Evolutionary conservation across 2,888 invertebrate genomes (phyloP), one percentile per base, ranked within the genome.

Genomic region (Ectropis crepuscularia): DNA sequence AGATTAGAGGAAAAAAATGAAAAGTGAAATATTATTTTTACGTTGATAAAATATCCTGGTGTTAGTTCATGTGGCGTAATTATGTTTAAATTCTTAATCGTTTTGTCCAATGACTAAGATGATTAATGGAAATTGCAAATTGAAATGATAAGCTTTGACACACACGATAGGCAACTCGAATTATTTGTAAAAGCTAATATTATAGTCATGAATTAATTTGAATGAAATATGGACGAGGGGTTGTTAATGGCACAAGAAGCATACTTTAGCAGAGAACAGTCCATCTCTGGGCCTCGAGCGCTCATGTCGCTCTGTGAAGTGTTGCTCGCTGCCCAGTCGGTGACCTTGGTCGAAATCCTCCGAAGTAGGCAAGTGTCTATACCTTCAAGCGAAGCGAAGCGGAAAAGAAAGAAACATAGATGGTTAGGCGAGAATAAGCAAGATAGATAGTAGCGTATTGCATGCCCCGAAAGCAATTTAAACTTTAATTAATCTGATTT

Each of bases 201-300:
- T n/a, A n/a, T 28, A 28, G 6, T 37, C 1, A 37, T 16, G 45
- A 51, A 16, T 39, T 47, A 47, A 46, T 47, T 48, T 65, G 57
- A 67, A 54, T 63, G 61, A 70, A 61, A 72, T n/a, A n/a, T n/a
- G 66, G 42, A 39, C 28, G 46, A 51, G 9, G 5, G 16, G 16
- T 10, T 49, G 61, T 67, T 68, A 66, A 65, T 84, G 85, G 83
- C 83, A 74, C 74, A 75, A 76, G 69, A 84, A 85, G 87, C 90
- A 88, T 95, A 96, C 96, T 95, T 96, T 96, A 80, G 95, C 95
- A 89, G 95, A 95, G 92, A 95, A 96, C 83, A 95, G 91, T 86
- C 95, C 95, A 71, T 92, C 93, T 71, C 94, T 93, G 57, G 95
- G 95, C 75, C 94, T 93, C 68, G 94, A 94, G 82, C 94, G 94